Percentiles rank a stretch among this genome's conserved stretches.
These are phyloP conservation scores for Tragelaphus strepsiceros DNA, from an alignment of 2,113 vertebrate genomes.

Conservation along the genomic window DNA sequence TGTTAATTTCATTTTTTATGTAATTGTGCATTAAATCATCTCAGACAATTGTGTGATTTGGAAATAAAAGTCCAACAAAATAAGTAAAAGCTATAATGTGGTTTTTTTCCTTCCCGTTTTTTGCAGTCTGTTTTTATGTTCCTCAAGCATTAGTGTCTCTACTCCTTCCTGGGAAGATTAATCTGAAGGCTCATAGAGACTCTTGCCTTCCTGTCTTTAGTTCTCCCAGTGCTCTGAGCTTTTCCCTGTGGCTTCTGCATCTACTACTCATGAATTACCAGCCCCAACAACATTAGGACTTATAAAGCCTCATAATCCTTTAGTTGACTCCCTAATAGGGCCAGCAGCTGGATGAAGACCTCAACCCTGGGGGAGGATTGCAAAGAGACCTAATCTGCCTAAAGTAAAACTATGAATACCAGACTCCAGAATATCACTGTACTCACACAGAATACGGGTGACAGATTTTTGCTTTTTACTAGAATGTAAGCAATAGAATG, in stretches of 20 bases:
- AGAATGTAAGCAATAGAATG: background rate
- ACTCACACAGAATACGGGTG: background rate
- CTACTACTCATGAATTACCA: conserved; percentile 34
- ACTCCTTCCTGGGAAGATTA: conserved; percentile 72
- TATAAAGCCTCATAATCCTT: conserved; percentile 34
- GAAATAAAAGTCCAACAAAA: conserved; percentile 76
- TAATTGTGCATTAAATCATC: conserved; percentile 76
- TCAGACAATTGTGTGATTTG: conserved; percentile 76
- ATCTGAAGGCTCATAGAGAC: conserved; percentile 51
- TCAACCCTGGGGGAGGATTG: background rate
- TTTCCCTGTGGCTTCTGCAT: conserved; percentile 45
- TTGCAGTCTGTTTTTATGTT: conserved; percentile 68
- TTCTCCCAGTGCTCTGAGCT: background rate
- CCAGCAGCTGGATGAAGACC: conserved; percentile 20
- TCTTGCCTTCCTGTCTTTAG: conserved; percentile 50
- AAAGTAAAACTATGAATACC: background rate
- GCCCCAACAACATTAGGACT: conserved; percentile 26
- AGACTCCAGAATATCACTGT: background rate
- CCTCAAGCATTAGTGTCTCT: conserved; percentile 70
- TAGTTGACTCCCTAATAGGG: background rate
- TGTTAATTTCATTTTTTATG: conserved; percentile 77
- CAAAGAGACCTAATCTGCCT: background rate
- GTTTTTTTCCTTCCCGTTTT: conserved; percentile 55
- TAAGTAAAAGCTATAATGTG: conserved; percentile 73
- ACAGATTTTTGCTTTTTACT: background rate